Evolutionary conservation across 2,888 invertebrate species (phyloP).

Genomic region (Nebria salina): DNA sequence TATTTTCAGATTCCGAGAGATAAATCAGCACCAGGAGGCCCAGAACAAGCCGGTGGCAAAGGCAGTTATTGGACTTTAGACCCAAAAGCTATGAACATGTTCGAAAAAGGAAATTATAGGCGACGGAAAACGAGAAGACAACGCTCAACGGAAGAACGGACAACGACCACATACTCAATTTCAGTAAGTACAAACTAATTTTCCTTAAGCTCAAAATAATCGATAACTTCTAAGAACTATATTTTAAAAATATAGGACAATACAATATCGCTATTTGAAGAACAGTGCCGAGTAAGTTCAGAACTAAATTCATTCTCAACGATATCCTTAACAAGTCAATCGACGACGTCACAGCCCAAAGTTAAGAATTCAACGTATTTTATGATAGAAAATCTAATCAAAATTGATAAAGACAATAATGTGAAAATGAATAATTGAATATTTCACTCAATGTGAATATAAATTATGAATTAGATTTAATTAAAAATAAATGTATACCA

Average conservation of each 20-base stretch:
- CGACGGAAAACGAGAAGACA: slow-evolving; percentile 73
- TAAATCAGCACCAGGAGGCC: slow-evolving; percentile 62
- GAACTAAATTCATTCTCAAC: slow-evolving; percentile 25
- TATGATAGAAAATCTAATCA: slow-evolving; percentile 63
- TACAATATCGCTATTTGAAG: slow-evolving; percentile 33
- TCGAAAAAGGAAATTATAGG: slow-evolving; percentile 87
- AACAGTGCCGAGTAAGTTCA: slow-evolving; percentile 47
- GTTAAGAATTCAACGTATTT: slow-evolving; percentile 61
- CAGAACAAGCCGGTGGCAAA: slow-evolving; percentile 70
- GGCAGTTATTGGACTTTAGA: slow-evolving; percentile 85
- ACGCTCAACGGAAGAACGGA: slow-evolving; percentile 52
- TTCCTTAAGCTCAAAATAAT: neutral
- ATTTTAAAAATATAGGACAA: slow-evolving; percentile 22
- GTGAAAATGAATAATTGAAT: neutral
- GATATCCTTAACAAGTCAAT: slow-evolving; percentile 21
- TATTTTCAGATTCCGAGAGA: slow-evolving; percentile 64
- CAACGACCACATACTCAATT: neutral
- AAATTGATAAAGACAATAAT: slow-evolving; percentile 55
- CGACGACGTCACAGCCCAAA: slow-evolving; percentile 51
- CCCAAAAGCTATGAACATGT: slow-evolving; percentile 84
- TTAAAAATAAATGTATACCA: neutral
- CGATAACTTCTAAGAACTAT: neutral
- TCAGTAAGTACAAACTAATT: neutral
- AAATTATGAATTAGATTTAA: neutral
- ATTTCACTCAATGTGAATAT: too few species aligned